Evolutionary conservation across 2,113 vertebrate genomes (phyloP).

Genomic region (Genyomyrus donnyi): DNA sequence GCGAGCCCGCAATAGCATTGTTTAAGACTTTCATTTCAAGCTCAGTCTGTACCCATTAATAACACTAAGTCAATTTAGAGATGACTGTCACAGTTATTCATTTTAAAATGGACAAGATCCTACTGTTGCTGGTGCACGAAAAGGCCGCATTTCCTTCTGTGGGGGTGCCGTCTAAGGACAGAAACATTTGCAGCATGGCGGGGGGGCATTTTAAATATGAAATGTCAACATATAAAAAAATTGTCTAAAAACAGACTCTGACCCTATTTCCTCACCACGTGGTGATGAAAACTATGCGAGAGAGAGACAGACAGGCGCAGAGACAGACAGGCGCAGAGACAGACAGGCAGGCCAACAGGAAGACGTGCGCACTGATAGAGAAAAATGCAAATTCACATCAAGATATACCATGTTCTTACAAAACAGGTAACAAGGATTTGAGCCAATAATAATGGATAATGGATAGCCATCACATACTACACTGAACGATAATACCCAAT

Average conservation of each 20-base stretch:
- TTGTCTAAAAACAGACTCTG: neutral
- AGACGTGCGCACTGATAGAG: neutral
- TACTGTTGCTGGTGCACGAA: neutral
- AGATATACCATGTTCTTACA: neutral
- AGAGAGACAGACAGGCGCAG: neutral
- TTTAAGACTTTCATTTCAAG: conserved; percentile 13
- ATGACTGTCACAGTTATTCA: conserved; percentile 2
- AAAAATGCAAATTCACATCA: neutral
- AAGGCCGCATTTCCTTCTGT: neutral
- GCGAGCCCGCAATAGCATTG: neutral
- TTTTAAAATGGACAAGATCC: neutral
- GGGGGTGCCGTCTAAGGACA: neutral
- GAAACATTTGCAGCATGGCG: neutral
- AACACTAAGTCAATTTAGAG: conserved; percentile 12
- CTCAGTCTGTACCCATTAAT: conserved; percentile 7
- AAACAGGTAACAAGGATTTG: neutral
- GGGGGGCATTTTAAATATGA: neutral
- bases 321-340: neutral
- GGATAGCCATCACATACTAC: neutral
- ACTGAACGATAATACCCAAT: neutral
- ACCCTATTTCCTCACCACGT: neutral
- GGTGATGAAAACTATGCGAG: neutral
- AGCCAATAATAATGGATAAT: neutral
- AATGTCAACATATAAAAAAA: neutral
- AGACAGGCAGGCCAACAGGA: neutral